Base-by-base conservation (phyloP, 2,888 invertebrate species). In the Polia nebulosa region DNA sequence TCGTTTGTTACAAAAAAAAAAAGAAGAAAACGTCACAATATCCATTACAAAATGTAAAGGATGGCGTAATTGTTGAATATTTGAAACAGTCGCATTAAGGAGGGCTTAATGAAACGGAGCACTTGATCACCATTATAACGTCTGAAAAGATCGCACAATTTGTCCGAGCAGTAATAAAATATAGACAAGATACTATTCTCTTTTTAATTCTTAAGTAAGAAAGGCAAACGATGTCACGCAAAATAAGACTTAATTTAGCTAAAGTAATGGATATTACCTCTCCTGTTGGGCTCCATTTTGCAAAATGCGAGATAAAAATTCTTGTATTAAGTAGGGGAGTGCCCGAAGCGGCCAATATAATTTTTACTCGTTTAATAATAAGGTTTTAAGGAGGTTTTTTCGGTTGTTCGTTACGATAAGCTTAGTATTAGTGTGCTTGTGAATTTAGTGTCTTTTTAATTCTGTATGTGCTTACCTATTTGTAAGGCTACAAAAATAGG, bases 211-310 rank as follows among this genome's bases (percentile, higher is more conserved):
- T 89, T 88, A 91, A 89, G 89, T 86, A 89, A 89, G 85, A 89
- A 89, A 90, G 87, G 88, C 87, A 88, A 91, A 91, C 87, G 90
- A 86, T 88, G 92, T 92, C 92, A 92, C 93, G 93, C 89, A 90
- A 90, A 93, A 92, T 90, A 91, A 90, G 90, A 88, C 90, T 93
- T 92, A 93, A 92, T 93, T 93, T 89, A 85, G 88, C 85, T 85
- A 84, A 90, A 92, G 91, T 91, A 92, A 93, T 92, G 90, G 88
- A 90, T 91, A 91, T 89, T 87, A 81, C 84, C 72, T 79, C 71
- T 85, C 80, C 83, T 82, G 85, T 84, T 83, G 84, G 78, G 85
- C 82, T 84, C 84, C 85, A 85, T 89, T 90, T 87, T 86, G 78
- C 83, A 86, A 89, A 91, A 89, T 86, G 84, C 76, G 79, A 86